Evolutionary conservation across 2,113 vertebrate genomes (phyloP).

Genomic region (Hassar affinis): DNA sequence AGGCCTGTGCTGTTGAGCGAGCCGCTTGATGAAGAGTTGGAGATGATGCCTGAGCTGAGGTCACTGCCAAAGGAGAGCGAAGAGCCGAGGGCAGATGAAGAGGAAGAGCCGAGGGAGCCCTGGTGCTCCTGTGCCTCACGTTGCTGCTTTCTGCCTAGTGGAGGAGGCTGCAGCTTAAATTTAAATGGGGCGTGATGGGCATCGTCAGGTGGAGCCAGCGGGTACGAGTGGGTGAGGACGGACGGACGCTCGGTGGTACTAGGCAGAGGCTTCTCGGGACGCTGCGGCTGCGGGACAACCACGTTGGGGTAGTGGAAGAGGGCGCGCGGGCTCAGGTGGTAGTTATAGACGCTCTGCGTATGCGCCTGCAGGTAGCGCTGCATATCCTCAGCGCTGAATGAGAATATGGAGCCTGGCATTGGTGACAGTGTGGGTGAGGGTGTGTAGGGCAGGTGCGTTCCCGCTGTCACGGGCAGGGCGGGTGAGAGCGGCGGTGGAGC

Average conservation of each 20-base stretch:
- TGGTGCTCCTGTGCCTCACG: slow-evolving; percentile 68
- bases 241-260: slow-evolving; percentile 54
- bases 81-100: slow-evolving; percentile 72
- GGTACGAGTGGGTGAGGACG: slow-evolving; percentile 64
- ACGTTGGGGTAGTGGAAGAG: slow-evolving; percentile 89
- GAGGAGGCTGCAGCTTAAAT: slow-evolving; percentile 90
- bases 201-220: slow-evolving; percentile 67
- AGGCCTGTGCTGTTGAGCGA: slow-evolving; percentile 75
- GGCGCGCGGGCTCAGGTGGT: slow-evolving; percentile 88
- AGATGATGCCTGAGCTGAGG: slow-evolving; percentile 72
- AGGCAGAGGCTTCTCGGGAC: slow-evolving; percentile 67
- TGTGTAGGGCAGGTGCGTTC: slow-evolving; percentile 84
- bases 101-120: slow-evolving; percentile 69
- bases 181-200: slow-evolving; percentile 79
- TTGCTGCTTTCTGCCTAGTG: slow-evolving; percentile 80
- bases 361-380: slow-evolving; percentile 91
- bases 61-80: slow-evolving; percentile 75
- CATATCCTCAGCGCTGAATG: slow-evolving; percentile 91
- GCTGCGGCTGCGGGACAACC: slow-evolving; percentile 84
- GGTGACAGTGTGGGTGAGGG: slow-evolving; percentile 88
- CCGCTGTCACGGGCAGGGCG: slow-evolving; percentile 83
- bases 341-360: slow-evolving; percentile 89
- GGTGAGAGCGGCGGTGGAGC: slow-evolving; percentile 82
- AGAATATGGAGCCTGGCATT: slow-evolving; percentile 87
- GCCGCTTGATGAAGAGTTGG: slow-evolving; percentile 73